Evolutionary conservation across 1,140 invertebrate genomes (phyloP).

Genomic region (Tetranychus urticae): DNA sequence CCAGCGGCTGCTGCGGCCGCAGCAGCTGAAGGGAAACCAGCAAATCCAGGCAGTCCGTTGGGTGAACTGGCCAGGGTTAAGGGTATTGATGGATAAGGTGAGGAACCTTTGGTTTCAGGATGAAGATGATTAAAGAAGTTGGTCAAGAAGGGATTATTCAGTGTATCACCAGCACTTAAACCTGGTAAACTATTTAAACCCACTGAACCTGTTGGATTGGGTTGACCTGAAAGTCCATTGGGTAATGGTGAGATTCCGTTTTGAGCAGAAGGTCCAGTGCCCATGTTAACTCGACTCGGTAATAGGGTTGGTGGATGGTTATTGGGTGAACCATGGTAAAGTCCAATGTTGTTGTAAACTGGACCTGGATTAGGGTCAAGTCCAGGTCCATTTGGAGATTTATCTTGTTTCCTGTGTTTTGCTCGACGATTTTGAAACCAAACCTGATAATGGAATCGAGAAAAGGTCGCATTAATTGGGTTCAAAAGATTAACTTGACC

Average conservation of each 20-base stretch:
- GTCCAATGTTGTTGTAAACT: not conserved
- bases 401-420: slow-evolving; percentile 54
- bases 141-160: too few species aligned
- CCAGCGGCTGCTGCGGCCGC: not conserved
- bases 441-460: slow-evolving; percentile 31
- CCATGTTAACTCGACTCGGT: not conserved
- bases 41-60: not conserved
- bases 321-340: not conserved
- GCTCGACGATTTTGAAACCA: slow-evolving; percentile 85
- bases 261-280: not conserved
- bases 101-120: not conserved
- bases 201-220: not conserved
- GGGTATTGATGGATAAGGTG: not conserved
- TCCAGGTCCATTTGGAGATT: slow-evolving; percentile 4
- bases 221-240: not conserved
- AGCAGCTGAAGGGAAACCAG: not conserved
- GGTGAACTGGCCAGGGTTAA: not conserved
- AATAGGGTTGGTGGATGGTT: not conserved
- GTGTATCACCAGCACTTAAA: not conserved
- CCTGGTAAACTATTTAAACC: not conserved
- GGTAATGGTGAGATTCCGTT: not conserved
- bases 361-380: not conserved
- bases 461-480: too few species aligned
- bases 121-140: too few species aligned
- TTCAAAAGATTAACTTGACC: too few species aligned